Evolutionary conservation across 2,797 vertebrate genomes (phyloP).

Genomic region (Mormyrus proboscirostris): DNA sequence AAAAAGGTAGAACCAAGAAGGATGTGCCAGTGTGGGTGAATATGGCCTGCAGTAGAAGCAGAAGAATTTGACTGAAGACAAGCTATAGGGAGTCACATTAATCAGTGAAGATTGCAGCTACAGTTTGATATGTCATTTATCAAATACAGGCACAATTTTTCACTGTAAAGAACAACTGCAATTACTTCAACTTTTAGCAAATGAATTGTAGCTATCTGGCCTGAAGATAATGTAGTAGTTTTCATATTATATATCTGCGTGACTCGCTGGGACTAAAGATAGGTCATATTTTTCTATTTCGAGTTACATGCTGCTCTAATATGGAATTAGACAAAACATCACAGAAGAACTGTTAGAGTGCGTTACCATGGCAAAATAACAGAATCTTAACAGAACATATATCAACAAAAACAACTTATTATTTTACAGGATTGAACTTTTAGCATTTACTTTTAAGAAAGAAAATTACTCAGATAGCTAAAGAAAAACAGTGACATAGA

Average conservation of each 20-base stretch:
- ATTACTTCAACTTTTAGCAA: constrained; percentile 22
- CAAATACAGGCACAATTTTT: constrained; percentile 40
- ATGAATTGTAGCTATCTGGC: neutral
- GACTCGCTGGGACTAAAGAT: neutral
- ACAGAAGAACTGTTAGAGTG: neutral
- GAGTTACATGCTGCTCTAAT: neutral
- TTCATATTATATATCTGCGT: neutral
- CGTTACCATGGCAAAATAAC: neutral
- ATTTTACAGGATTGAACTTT: neutral
- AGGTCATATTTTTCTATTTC: neutral
- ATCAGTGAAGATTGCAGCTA: constrained; percentile 42
- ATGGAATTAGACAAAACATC: neutral
- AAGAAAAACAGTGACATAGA: neutral
- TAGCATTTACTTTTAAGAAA: neutral
- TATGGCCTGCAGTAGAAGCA: constrained; percentile 57
- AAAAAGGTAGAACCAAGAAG: constrained; percentile 45
- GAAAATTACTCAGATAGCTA: neutral
- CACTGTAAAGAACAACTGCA: constrained; percentile 30
- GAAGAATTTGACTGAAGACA: constrained; percentile 55
- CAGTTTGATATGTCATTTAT: constrained; percentile 45
- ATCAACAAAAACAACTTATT: neutral
- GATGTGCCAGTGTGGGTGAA: constrained; percentile 55
- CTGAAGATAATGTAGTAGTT: neutral
- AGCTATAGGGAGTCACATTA: constrained; percentile 53
- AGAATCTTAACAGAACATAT: neutral